Base-by-base conservation (phyloP, 2,888 invertebrate species). In the Gymnoscelis rufifasciata region DNA sequence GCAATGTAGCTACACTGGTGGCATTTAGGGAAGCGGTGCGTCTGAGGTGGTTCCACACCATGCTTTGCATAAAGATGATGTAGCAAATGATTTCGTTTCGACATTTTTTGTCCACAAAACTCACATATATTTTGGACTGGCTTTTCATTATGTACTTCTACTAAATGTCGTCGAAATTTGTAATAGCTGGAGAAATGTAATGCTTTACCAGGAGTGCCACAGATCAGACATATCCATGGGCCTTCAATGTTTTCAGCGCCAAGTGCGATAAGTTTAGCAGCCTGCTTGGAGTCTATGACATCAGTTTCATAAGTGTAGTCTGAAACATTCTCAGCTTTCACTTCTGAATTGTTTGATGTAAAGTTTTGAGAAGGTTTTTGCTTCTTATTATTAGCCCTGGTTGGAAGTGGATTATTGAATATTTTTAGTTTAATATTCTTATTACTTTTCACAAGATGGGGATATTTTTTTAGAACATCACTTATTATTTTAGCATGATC, bases 371-470 rank as follows among this genome's bases (percentile, higher is more conserved):
- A 40, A 30, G 42, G 23, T 44, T 64, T 56, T 43, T 59, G 47
- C 47, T 74, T 81, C 47, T 66, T 71, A 28, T 54, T 15, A 37
- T n/a, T 2, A 0, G 13, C 42, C 56, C 76, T 82, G 6, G 33
- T 55, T 29, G 78, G 80, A 47, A 91, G 13, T 11, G 43, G 39
- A 7, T 38, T 92, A 47, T 94, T 92, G 77, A 95, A 90, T 52
- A 96, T 95, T 81, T 95, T 96, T 10, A 96, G 75, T 68, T 94
- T 93, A 24, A 96, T 95, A 66, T 95, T 96, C 73, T 95, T 95
- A 66, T 94, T 95, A 62, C 93, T 93, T 71, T 94, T 95, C 0
- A 96, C 93, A 50, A 96, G 88, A 74, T 96, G 94, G 0, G 96
- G 96, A 88, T 95, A 96, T 71, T 95, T 96, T 59, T 95, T 95